These are phyloP conservation scores for Calliopsis andreniformis DNA, from an alignment of 1,140 invertebrate species.

Conservation along the genomic window DNA sequence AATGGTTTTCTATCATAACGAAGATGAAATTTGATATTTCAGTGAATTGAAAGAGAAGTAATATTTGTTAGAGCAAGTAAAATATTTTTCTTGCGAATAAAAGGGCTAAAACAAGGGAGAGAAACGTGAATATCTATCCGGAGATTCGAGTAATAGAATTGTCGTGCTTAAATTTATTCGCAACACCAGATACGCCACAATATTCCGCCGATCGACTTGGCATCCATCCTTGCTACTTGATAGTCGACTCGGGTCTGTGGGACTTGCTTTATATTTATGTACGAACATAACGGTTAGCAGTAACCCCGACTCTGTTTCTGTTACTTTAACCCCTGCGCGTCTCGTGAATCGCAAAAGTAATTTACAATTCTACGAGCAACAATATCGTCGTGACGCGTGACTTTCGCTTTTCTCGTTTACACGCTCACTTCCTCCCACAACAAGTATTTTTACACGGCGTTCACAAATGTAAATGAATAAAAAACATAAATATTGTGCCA, in stretches of 20 bases:
- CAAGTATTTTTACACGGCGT: no score
- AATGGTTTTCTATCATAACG: no score
- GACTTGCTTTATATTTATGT: slow-evolving; percentile 56
- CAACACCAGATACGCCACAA: slow-evolving; percentile 13
- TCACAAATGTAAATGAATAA: no score
- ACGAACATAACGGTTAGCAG: slow-evolving; percentile 44
- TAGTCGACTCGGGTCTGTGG: slow-evolving; percentile 56
- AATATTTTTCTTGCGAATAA: no score
- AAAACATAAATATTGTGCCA: no score
- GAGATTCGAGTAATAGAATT: slow-evolving; percentile 18
- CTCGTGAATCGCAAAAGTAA: slow-evolving; percentile 50
- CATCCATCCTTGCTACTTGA: slow-evolving; percentile 63
- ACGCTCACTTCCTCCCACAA: no score
- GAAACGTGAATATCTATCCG: background rate
- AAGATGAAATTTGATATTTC: no score
- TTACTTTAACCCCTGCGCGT: slow-evolving; percentile 30
- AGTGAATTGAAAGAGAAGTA: no score
- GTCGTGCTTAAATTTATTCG: slow-evolving; percentile 24
- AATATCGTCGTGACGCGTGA: background rate
- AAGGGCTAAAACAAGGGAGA: no score
- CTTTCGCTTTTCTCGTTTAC: background rate
- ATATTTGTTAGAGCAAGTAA: no score
- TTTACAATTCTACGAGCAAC: slow-evolving; percentile 46
- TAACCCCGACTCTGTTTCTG: slow-evolving; percentile 41
- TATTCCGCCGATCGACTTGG: slow-evolving; percentile 51